A percentile compares a stretch with the other conserved stretches of the same genome.
Conservation (phyloP, 2,888 invertebrate species). For the Perdita meconis region DNA sequence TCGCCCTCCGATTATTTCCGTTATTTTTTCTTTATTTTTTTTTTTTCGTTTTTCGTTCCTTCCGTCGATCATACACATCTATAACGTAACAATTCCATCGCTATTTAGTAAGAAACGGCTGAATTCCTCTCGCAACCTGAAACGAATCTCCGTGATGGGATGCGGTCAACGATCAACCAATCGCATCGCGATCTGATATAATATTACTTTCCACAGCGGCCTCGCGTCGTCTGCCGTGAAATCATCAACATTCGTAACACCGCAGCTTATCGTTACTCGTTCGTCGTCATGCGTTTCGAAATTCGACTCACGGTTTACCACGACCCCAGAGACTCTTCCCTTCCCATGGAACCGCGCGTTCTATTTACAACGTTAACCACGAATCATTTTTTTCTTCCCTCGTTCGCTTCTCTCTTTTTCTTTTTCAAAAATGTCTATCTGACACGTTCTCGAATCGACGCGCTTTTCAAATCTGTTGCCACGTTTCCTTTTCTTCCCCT, state of each 20-base stretch:
- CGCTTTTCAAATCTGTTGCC: neutral
- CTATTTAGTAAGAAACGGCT: constrained; percentile 46
- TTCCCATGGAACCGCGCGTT: neutral
- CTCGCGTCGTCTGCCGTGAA: constrained; percentile 26
- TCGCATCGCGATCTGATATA: constrained; percentile 56
- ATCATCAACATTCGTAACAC: constrained; percentile 44
- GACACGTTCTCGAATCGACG: neutral
- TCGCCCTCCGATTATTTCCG: constrained; percentile 39
- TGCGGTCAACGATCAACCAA: constrained; percentile 44
- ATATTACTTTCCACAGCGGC: constrained; percentile 46
- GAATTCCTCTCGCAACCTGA: constrained; percentile 42
- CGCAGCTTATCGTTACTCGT: constrained; percentile 27
- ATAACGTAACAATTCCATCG: constrained; percentile 65
- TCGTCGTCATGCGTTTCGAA: constrained; percentile 10
- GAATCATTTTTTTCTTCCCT: neutral
- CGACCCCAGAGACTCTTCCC: constrained; percentile 23
- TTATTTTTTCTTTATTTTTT: constrained; percentile 11
- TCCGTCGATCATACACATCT: constrained; percentile 54
- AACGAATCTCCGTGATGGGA: constrained; percentile 37
- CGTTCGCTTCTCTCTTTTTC: too few relatives aligned
- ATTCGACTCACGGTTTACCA: constrained; percentile 31
- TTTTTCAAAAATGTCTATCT: neutral
- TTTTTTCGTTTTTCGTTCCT: too few relatives aligned
- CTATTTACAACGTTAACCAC: constrained; percentile 28
- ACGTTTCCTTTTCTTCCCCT: neutral